Evolutionary conservation across 2,888 invertebrate genomes (phyloP).

Genomic region (Hydrotaea cyrtoneurina): DNA sequence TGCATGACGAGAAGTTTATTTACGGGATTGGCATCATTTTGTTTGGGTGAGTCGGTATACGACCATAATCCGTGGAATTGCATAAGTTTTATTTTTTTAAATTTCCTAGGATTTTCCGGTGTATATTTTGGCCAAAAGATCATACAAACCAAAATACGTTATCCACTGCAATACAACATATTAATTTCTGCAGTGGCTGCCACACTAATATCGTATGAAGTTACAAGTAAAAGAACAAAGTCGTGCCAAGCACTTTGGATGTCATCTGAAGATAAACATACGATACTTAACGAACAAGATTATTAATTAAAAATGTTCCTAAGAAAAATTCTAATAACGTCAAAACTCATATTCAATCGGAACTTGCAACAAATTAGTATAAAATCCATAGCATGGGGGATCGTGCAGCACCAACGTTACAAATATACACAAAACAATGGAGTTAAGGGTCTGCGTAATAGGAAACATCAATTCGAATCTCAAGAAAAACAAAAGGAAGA

Average conservation of each 20-base stretch:
- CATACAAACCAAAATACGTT: conserved; percentile 77
- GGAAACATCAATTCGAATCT: conserved; percentile 74
- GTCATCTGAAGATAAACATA: conserved; percentile 80
- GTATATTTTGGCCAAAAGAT: conserved; percentile 80
- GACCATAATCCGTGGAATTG: conserved; percentile 67
- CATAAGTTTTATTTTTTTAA: conserved; percentile 48
- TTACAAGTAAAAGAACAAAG: conserved; percentile 79
- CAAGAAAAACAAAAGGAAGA: conserved; percentile 42
- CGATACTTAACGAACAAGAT: conserved; percentile 78
- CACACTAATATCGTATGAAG: conserved; percentile 77
- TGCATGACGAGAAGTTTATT: conserved; percentile 81
- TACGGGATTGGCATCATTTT: conserved; percentile 80
- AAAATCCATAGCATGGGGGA: conserved; percentile 73
- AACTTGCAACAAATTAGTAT: neutral
- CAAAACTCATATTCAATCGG: neutral
- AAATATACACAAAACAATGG: conserved; percentile 78
- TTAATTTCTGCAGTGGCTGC: conserved; percentile 78
- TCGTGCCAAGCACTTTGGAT: conserved; percentile 82
- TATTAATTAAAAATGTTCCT: conserved; percentile 69
- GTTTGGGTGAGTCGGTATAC: conserved; percentile 75
- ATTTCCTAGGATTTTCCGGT: conserved; percentile 79
- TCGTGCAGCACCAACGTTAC: conserved; percentile 73
- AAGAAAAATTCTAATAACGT: neutral
- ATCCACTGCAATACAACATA: conserved; percentile 78
- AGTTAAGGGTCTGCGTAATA: conserved; percentile 77